These are phyloP conservation scores for Pollenia labialis DNA, from an alignment of 2,888 invertebrate species.

Conservation along the genomic window DNA sequence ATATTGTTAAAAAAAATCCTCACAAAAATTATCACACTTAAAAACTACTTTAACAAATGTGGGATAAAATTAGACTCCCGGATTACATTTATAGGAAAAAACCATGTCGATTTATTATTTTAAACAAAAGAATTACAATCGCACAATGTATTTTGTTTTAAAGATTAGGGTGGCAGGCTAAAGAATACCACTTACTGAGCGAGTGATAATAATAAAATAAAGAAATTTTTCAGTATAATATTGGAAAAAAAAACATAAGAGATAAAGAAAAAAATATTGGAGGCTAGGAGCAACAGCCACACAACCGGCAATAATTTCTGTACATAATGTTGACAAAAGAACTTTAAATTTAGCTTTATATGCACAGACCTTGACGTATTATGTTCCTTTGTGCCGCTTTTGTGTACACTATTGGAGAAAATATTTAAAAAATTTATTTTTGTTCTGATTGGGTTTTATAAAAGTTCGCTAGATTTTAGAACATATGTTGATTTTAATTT, in stretches of 20 bases:
- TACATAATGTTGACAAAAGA: background rate
- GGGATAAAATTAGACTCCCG: slow-evolving; percentile 29
- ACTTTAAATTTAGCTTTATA: background rate
- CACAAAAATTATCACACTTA: background rate
- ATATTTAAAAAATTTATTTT: background rate
- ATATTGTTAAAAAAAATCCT: background rate
- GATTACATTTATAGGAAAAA: background rate
- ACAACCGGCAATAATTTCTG: background rate
- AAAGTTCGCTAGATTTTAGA: background rate
- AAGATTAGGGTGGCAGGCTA: background rate
- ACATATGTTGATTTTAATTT: too few relatives aligned
- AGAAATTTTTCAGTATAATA: slow-evolving; percentile 1
- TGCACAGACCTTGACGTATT: too few relatives aligned
- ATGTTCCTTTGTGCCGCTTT: too few relatives aligned
- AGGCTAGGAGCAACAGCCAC: background rate
- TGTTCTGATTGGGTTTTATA: background rate
- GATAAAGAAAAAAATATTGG: background rate
- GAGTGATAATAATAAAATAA: slow-evolving; percentile 1
- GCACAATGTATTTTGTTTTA: background rate
- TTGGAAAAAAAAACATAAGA: background rate
- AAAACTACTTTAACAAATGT: background rate
- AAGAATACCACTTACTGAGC: slow-evolving; percentile 3
- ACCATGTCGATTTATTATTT: background rate
- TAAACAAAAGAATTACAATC: background rate
- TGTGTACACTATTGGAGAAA: too few relatives aligned